Evolutionary conservation across 2,113 vertebrate genomes (phyloP), one percentile per base, ranked within the genome.

Genomic region (Lampris incognitus): DNA sequence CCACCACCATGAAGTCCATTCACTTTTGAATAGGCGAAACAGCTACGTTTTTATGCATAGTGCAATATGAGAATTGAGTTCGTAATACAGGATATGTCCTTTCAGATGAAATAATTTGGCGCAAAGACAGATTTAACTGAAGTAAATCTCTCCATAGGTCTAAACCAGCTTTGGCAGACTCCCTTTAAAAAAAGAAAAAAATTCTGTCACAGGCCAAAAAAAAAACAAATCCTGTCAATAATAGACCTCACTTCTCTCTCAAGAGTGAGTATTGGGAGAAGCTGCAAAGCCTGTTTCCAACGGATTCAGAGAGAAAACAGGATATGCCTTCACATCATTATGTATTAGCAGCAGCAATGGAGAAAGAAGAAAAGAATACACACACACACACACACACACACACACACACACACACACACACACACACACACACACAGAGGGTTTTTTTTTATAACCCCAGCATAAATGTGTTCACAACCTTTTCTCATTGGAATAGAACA

Each of bases 131-230:
- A 71, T 78, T 85, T 87, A 78, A 86, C 73, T 66, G 76, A 85
- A 85, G 83, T 62, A 24, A 24, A 76, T 76, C 63, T 73, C 69
- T 79, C 50, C 72, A 61, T 24, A 24, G 24, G 24, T 82, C 63
- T 66, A 82, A 89, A 83, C 58, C 86, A 87, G 76, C 78, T 85
- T 78, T 74, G 72, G 57, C 73, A 56, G 69, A 78, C 68, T 91
- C 78, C 74, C 87, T 89, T 79, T 72, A 74, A 78, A 86, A 80
- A 81, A 76, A 66, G 24, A 24, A 24, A 24, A 24, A 24, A 24
- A 24, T 24, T 24, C 24, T 24, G 24, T 24, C 24, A 24, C 24
- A 24, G 66, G 70, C 87, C 87, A 86, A 88, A 89, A 87, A 90
- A 92, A 88, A 86, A 91, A 82, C 60, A 36, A 41, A 74, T 79